Base-by-base conservation (phyloP, 2,888 invertebrate species). In the Punctoribates punctum region DNA sequence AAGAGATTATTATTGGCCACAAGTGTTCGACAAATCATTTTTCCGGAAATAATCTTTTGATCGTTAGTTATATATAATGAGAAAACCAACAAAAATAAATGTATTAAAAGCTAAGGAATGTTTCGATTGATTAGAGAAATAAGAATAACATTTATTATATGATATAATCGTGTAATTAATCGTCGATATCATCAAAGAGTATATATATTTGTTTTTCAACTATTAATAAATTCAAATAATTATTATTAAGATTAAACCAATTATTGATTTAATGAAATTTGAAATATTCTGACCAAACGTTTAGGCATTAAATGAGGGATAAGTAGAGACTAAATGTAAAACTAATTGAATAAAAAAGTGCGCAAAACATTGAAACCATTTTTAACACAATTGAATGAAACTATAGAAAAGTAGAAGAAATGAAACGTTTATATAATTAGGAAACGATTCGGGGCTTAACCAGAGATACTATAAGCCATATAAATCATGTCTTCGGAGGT, bases 401-500 rank as follows among this genome's bases (percentile, higher is more conserved):
- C 8, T 4, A 34, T 34, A 34, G 34, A 34, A 34, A 34, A 25
- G 57, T 8, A 54, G 15, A 20, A 25, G 13, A 70, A 13, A 25
- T 70, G 46, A 42, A 15, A 20, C 23, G 17, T 25, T 9, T 4
- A 46, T 23, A 42, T 13, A 23, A 27, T 1, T 13, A 23, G 17
- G 13, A 48, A 15, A 48, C 5, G 13, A 13, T 4, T 17, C 48
- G 57, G 20, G 6, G 17, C 54, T 73, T 73, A 73, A 38, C 57
- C 73, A 57, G 54, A 77, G 77, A 85, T 84, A 79, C 82, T 81
- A 81, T 85, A 85, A 46, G 83, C 86, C 88, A 89, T 88, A 85
- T 88, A 88, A 83, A 88, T 84, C 81, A 88, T 86, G 86, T 90
- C 87, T 57, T 80, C 80, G 20, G 78, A 79, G 84, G 86, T 85